These are phyloP conservation scores for Odontophorus gujanensis DNA, from an alignment of 2,113 vertebrate genomes.

Conservation along the genomic window DNA sequence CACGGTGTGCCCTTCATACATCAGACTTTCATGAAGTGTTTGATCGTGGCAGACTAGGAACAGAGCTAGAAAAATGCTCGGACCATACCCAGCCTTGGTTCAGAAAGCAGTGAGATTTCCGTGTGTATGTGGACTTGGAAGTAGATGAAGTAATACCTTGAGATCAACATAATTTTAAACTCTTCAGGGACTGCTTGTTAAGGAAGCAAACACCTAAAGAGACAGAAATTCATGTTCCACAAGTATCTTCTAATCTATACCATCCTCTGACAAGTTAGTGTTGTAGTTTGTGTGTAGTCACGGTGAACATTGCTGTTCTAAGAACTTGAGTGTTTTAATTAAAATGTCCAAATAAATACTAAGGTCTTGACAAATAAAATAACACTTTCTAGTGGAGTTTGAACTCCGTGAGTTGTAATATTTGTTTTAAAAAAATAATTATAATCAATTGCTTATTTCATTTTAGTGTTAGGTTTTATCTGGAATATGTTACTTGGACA, in stretches of 20 bases:
- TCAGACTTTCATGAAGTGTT: neutral
- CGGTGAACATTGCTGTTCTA: neutral
- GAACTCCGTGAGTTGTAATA: neutral
- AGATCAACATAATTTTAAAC: neutral
- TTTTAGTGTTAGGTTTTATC: neutral
- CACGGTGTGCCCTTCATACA: accelerated
- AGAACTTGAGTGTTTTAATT: neutral
- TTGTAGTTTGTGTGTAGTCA: neutral
- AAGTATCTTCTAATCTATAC: neutral
- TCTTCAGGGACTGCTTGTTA: neutral
- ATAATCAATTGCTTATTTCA: neutral
- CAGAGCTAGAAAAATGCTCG: neutral
- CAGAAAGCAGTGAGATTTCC: neutral
- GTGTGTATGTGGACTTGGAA: accelerated
- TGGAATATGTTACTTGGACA: neutral
- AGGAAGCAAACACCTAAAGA: neutral
- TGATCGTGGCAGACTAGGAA: neutral
- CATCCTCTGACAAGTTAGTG: neutral
- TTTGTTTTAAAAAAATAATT: neutral
- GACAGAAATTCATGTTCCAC: neutral
- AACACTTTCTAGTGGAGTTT: neutral
- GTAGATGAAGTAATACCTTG: neutral
- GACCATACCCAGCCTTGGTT: neutral
- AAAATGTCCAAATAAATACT: neutral
- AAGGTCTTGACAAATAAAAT: neutral